Evolutionary conservation across 2,888 invertebrate species (phyloP), one percentile per base, ranked within the genome.

Genomic region (Parelbella ahira): DNA sequence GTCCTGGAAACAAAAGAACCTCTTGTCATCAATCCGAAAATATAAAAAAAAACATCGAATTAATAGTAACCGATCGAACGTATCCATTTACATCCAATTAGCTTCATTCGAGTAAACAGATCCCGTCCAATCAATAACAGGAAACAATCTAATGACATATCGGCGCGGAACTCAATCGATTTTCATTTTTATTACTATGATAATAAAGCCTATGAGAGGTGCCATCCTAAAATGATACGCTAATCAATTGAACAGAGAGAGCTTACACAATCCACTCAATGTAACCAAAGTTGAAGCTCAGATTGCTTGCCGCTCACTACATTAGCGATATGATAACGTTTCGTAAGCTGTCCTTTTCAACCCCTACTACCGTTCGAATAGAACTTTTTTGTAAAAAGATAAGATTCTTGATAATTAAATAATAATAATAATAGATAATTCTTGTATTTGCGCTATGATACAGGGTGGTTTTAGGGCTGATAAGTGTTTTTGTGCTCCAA

Each of bases 221-320:
- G 21, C 13, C 8, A 4, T 24, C 7, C 3, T 18, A 3, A 18
- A 23, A 4, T 6, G 9, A 4, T 5, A 23, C n/a, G 29, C 10
- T 54, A 58, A 61, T 63, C 63, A 63, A 64, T 65, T 62, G 59
- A 56, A 48, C 44, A 50, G 43, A 33, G 38, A 28, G 38, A 32
- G n/a, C n/a, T n/a, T 48, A 46, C 44, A 47, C 51, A 50, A 53
- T 52, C 50, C 45, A 45, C 50, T 51, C 32, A 47, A 52, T 49
- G 55, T 48, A 45, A 50, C 56, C 53, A 53, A 60, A 41, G 19
- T 53, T 54, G 51, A 51, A 50, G 59, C 62, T 53, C 56, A 54
- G 63, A 71, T 73, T 72, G 63, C 62, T 65, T 64, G 59, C 54
- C 58, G 54, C 59, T 63, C 59, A 62, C 55, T 66, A 69, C 60